Evolutionary conservation across 2,113 vertebrate genomes (phyloP), one percentile per base, ranked within the genome.

Genomic region (Dolichallabes microphthalmus): DNA sequence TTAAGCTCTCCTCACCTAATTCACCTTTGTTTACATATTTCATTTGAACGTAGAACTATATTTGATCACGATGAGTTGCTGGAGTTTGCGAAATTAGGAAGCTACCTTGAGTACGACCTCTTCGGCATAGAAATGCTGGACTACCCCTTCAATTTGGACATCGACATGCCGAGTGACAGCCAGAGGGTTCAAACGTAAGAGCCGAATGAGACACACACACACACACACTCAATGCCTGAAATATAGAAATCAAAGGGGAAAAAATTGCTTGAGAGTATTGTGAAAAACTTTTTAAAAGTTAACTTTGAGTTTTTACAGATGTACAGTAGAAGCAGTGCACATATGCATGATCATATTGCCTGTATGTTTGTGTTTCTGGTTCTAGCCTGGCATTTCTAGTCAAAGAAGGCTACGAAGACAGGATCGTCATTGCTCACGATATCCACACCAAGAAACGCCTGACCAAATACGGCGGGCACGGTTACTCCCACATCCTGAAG

Each of bases 31-130:
- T 45, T 45, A 45, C 14, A 11, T 73, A 13, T 76, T 68, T 85
- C 27, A 15, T 45, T 45, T 61, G 55, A 22, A 45, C 69, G 20
- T 86, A 99, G 97, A 93, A 96, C 95, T 25, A 94, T 99, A 90
- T 93, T 95, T 88, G 94, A 96, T 89, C 90, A 94, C 19, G 92
- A 91, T 2, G 94, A 97, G 80, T 94, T 99, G 86, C 94, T 99
- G 1, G 97, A 98, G 90, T 99, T 98, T 93, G 97, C 97, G 35
- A 90, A 95, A 74, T 88, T 97, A 90, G 97, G 97, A 66, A 96
- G 96, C 91, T 99, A 97, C 86, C 92, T 99, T 90, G 97, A 99
- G 86, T 98, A 97, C 32, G 98, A 99, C 88, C 95, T 99, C 0
- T 99, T 99, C 93, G 97, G 97, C 64, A 95, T 92, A 0, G 96